phyloP scores from a whole-genome alignment of 2,888 invertebrate species.

The Agonopterix heracliana region DNA sequence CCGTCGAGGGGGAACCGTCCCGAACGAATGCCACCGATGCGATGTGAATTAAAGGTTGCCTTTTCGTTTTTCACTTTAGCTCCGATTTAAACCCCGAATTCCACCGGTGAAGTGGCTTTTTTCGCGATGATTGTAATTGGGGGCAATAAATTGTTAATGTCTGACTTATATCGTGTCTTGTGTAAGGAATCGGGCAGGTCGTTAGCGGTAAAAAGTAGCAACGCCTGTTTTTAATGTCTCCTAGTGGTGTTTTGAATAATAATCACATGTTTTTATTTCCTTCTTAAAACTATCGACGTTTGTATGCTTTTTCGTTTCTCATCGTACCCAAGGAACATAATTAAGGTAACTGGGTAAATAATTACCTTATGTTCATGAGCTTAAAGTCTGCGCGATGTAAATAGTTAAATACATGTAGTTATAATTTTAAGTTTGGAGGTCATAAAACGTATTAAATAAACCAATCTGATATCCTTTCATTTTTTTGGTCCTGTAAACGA shows the following conservation, averaged over 20 bases:
- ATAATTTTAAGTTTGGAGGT: not conserved
- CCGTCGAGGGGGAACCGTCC: slow-evolving; percentile 28
- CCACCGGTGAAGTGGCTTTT: slow-evolving; percentile 49
- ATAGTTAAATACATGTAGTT: no score
- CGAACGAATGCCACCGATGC: slow-evolving; percentile 58
- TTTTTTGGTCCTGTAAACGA: not conserved
- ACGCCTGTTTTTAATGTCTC: slow-evolving; percentile 48
- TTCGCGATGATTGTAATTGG: slow-evolving; percentile 69
- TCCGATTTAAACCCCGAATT: slow-evolving; percentile 60
- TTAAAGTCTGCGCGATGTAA: no score
- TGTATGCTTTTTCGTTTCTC: no score
- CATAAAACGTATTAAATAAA: not conserved
- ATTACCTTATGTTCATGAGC: no score
- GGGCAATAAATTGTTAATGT: slow-evolving; percentile 67
- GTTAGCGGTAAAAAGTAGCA: slow-evolving; percentile 50
- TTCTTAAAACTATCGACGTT: no score
- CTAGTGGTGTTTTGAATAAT: slow-evolving; percentile 29
- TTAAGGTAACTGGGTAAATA: no score
- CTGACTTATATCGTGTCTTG: slow-evolving; percentile 51
- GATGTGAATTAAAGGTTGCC: slow-evolving; percentile 66
- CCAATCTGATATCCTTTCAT: not conserved
- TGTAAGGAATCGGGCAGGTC: slow-evolving; percentile 37
- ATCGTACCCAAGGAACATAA: no score
- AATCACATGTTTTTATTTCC: slow-evolving; percentile 3
- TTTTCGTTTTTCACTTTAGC: slow-evolving; percentile 59